Conservation (phyloP, 2,888 invertebrate species). For the Junonia oenone region DNA sequence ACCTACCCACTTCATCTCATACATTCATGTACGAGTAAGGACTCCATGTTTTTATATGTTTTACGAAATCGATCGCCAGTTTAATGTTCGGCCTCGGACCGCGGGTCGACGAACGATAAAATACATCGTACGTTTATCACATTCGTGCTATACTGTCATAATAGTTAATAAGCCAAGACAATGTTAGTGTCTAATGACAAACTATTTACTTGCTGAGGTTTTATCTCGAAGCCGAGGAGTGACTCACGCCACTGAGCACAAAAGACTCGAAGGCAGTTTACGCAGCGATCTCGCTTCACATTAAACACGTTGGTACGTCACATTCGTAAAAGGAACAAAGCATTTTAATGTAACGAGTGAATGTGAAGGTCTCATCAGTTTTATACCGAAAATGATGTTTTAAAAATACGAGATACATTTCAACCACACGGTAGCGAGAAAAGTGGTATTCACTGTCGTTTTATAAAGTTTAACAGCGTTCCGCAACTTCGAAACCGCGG, state of each 20-base stretch:
- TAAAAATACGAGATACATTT: slow-evolving; percentile 3
- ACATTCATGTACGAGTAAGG: slow-evolving; percentile 45
- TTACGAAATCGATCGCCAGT: slow-evolving; percentile 35
- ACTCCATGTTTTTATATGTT: slow-evolving; percentile 32
- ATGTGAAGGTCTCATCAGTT: slow-evolving; percentile 14
- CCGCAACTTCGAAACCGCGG: slow-evolving; percentile 26
- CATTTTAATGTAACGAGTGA: slow-evolving; percentile 13
- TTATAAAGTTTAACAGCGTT: slow-evolving; percentile 21
- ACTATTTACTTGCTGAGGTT: slow-evolving; percentile 21
- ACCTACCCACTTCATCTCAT: slow-evolving; percentile 42
- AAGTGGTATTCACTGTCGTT: slow-evolving; percentile 16
- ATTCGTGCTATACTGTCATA: slow-evolving; percentile 37
- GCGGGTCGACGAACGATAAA: slow-evolving; percentile 60
- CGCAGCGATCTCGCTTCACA: slow-evolving; percentile 4
- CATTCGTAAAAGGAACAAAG: slow-evolving; percentile 15
- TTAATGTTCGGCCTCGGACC: slow-evolving; percentile 27
- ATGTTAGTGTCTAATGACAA: slow-evolving; percentile 38
- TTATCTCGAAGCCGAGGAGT: slow-evolving; percentile 21
- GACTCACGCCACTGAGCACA: slow-evolving; percentile 22
- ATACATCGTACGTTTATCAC: slow-evolving; percentile 45
- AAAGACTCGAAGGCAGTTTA: slow-evolving; percentile 15
- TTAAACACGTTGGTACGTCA: slow-evolving; percentile 10
- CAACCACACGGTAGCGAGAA: slow-evolving; percentile 6
- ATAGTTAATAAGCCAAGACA: slow-evolving; percentile 54
- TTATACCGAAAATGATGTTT: slow-evolving; percentile 18